Evolutionary conservation across 2,888 invertebrate genomes (phyloP), one percentile per base, ranked within the genome.

Genomic region (Apamea crenata): DNA sequence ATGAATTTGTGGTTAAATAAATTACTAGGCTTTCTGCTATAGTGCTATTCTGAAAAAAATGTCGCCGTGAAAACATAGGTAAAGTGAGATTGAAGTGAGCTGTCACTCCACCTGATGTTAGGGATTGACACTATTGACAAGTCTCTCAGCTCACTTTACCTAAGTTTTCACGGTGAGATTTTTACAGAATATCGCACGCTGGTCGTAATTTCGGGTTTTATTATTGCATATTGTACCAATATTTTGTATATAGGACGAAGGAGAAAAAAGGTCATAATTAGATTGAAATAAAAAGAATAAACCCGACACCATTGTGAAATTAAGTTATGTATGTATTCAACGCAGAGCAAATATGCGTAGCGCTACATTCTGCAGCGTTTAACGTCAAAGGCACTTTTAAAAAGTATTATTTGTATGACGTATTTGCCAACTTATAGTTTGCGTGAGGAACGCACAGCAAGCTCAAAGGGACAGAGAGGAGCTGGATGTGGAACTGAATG

Each of bases 331-430:
- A 25, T 29, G 53, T n/a, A 44, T 53, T 53, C 8, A 74, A 18
- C 63, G 18, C 63, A 47, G 29, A 72, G 87, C 85, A 85, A 85
- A 77, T 77, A 32, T 67, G 36, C 74, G 40, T 44, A n/a, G 29
- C 12, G 85, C 74, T 67, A 84, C 81, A 69, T 68, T 74, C 74
- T 85, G 87, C 85, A 56, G 61, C n/a, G 18, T 66, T 36, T 36
- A 56, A 72, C 40, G 12, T 53, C 21, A n/a, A 77, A 85, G 85
- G 88, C 87, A 87, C 87, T 87, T 74, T 16, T 29, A 53, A n/a
- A 50, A 50, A 32, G n/a, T 10, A 14, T 29, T 25, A n/a, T n/a
- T 36, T 21, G 1, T 40, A 36, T 25, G 12, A 29, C 1, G 12
- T 25, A 47, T 63, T 44, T 25, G n/a, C 6, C 8, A 32, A 47